Conservation (phyloP, 2,113 vertebrate genomes). For the Syngnathus floridae region DNA sequence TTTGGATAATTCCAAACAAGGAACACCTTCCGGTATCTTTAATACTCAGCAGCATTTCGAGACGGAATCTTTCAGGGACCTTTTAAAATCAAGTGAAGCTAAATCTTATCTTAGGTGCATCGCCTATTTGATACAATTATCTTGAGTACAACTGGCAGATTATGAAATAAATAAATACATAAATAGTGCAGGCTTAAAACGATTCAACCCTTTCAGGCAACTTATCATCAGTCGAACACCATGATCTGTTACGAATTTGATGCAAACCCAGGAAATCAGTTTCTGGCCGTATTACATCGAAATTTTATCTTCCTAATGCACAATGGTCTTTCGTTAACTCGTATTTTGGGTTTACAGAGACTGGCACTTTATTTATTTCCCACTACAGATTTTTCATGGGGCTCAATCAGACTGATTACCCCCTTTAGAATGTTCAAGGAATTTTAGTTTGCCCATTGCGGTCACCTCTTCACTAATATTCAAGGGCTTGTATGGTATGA, state of each 20-base stretch:
- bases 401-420: neutral
- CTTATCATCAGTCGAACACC: no score
- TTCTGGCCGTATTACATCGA: no score
- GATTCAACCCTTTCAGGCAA: no score
- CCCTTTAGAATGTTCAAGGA: neutral
- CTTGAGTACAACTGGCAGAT: neutral
- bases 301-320: no score
- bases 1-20: conserved; percentile 7
- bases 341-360: no score
- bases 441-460: neutral
- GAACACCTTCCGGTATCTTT: neutral
- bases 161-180: no score
- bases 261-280: no score
- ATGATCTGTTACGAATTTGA: no score
- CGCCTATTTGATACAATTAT: neutral
- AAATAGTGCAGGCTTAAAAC: no score
- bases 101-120: neutral
- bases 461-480: neutral
- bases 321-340: no score
- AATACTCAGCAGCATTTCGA: neutral
- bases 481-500: neutral
- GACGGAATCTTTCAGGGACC: no score
- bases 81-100: neutral
- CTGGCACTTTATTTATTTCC: neutral
- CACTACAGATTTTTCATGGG: neutral